Conservation (phyloP, 2,113 vertebrate genomes). For the Nyctereutes procyonoides region DNA sequence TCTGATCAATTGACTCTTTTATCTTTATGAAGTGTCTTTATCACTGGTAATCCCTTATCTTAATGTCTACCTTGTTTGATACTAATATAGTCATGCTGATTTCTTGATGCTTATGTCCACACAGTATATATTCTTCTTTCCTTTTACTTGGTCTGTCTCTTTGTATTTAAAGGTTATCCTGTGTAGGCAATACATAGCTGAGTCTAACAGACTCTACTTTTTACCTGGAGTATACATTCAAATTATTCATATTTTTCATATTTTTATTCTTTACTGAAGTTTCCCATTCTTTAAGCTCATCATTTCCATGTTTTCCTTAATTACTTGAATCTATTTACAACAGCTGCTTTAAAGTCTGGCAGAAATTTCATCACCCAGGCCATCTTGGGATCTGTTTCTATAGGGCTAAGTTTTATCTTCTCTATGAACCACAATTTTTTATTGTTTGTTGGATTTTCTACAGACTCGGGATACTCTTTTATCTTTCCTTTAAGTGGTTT, state of each 20-base stretch:
- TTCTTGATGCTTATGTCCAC: not conserved
- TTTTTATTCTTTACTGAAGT: not conserved
- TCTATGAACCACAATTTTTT: not conserved
- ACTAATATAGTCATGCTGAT: not conserved
- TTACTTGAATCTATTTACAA: not conserved
- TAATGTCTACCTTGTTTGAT: not conserved
- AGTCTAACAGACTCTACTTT: not conserved
- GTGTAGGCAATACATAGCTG: not conserved
- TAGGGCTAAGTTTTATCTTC: not conserved
- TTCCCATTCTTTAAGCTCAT: not conserved
- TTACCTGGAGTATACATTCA: not conserved
- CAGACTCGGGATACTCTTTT: not conserved
- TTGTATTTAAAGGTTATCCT: not conserved
- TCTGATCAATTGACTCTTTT: not conserved
- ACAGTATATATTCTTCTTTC: not conserved
- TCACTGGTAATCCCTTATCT: not conserved
- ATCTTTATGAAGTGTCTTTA: not conserved
- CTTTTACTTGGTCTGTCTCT: not conserved
- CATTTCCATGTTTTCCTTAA: not conserved
- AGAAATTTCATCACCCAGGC: slow-evolving; percentile 16
- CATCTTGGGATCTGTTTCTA: not conserved
- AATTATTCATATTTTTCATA: not conserved
- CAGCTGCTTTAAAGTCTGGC: not conserved
- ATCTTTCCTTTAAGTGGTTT: not conserved
- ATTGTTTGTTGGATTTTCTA: not conserved